Conservation (phyloP, 2,113 vertebrate genomes). For the Ranitomeya variabilis region DNA sequence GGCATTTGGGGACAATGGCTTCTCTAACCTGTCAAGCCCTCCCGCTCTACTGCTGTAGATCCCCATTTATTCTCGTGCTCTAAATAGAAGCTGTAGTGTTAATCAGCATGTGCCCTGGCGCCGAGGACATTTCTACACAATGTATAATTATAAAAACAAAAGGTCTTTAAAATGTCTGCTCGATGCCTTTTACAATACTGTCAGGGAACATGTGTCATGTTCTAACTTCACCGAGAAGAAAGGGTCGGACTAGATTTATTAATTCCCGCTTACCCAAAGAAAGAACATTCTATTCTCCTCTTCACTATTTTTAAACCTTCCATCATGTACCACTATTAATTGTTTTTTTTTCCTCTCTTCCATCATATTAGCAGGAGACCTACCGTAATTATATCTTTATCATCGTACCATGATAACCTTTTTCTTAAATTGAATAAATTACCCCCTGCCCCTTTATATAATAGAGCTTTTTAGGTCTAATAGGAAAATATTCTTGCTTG, state of each 20-base stretch:
- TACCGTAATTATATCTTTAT: slow-evolving; percentile 66
- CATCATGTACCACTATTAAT: slow-evolving; percentile 66
- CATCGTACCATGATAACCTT: slow-evolving; percentile 68
- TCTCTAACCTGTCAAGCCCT: not conserved
- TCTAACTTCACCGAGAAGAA: slow-evolving; percentile 27
- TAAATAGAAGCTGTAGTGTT: slow-evolving; percentile 30
- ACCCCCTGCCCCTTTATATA: slow-evolving; percentile 69
- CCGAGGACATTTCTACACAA: slow-evolving; percentile 13
- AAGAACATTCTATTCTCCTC: slow-evolving; percentile 56
- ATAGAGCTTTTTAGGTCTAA: slow-evolving; percentile 24
- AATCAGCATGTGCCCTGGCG: not conserved
- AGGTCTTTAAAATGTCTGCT: fast-evolving
- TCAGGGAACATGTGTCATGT: not conserved
- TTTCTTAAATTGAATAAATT: slow-evolving; percentile 66
- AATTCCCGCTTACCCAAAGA: not conserved
- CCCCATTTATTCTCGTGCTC: not conserved
- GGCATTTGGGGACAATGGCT: not conserved
- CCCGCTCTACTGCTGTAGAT: not conserved
- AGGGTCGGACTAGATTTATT: slow-evolving; percentile 27
- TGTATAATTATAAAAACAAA: not conserved
- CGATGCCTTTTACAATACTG: slow-evolving; percentile 14
- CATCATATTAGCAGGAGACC: slow-evolving; percentile 68
- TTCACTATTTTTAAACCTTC: slow-evolving; percentile 61
- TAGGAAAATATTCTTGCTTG: slow-evolving; percentile 23
- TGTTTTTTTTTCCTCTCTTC: slow-evolving; percentile 63